Conservation (phyloP, 2,888 invertebrate genomes). For the Conus canariensis region DNA sequence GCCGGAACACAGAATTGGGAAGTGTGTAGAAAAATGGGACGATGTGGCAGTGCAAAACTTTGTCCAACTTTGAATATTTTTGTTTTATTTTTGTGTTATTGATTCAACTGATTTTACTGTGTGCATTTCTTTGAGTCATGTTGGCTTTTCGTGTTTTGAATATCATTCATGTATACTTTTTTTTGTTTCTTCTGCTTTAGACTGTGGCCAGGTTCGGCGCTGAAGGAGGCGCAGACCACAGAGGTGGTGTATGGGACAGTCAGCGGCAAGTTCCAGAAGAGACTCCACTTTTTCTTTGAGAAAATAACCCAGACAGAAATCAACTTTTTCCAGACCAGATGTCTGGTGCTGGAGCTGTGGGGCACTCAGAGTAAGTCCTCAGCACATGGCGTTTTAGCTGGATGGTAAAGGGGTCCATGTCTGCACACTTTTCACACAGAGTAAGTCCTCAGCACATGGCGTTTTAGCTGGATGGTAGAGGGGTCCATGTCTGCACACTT, state of each 20-base stretch:
- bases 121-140: no score
- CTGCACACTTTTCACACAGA: background rate
- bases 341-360: conserved; percentile 25
- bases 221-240: background rate
- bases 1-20: background rate
- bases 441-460: background rate
- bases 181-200: background rate
- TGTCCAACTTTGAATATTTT: no score
- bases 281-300: background rate
- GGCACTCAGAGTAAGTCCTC: background rate
- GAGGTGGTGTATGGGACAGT: background rate
- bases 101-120: no score
- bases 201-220: background rate
- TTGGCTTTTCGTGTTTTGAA: no score
- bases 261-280: background rate
- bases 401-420: background rate
- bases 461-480: no score
- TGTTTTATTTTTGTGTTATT: no score
- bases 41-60: no score
- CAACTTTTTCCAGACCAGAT: background rate
- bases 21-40: no score
- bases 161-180: background rate
- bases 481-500: background rate
- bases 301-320: background rate
- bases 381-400: no score